phyloP scores from a whole-genome alignment of 2,113 vertebrate species.

The Isurus oxyrinchus region DNA sequence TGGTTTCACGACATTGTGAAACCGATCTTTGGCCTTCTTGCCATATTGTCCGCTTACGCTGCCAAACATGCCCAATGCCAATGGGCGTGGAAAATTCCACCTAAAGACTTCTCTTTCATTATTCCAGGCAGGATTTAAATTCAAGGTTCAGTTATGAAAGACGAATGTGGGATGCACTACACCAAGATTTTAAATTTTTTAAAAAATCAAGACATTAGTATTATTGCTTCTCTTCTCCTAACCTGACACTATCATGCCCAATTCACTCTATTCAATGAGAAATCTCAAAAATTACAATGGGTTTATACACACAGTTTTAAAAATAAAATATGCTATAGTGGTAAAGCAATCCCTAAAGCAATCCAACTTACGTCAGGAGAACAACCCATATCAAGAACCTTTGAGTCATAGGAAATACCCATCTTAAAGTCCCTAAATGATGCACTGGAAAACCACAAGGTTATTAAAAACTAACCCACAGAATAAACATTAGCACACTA shows the following conservation, averaged over 20 bases:
- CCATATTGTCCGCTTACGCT: too few relatives aligned
- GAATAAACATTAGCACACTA: not conserved
- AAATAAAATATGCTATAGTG: not conserved
- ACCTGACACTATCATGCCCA: not conserved
- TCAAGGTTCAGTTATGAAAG: not conserved
- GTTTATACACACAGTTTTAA: not conserved
- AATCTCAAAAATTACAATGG: not conserved
- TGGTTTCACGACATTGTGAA: too few relatives aligned
- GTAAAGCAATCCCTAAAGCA: not conserved
- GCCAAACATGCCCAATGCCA: too few relatives aligned
- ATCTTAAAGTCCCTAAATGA: not conserved
- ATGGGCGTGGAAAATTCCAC: too few relatives aligned
- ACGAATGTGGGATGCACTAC: not conserved
- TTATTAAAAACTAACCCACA: not conserved
- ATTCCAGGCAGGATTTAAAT: not conserved
- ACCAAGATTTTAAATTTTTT: not conserved
- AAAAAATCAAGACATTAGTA: not conserved
- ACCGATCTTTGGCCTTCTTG: too few relatives aligned
- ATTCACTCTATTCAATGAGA: not conserved
- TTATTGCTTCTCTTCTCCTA: not conserved
- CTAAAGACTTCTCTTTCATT: not conserved
- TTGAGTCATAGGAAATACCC: conserved; percentile 12
- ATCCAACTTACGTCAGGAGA: not conserved
- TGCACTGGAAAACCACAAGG: not conserved
- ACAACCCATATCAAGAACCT: not conserved